Percentiles rank a stretch among this genome's conserved stretches.
Conservation (phyloP, 2,113 vertebrate species). For the Oxyura jamaicensis region DNA sequence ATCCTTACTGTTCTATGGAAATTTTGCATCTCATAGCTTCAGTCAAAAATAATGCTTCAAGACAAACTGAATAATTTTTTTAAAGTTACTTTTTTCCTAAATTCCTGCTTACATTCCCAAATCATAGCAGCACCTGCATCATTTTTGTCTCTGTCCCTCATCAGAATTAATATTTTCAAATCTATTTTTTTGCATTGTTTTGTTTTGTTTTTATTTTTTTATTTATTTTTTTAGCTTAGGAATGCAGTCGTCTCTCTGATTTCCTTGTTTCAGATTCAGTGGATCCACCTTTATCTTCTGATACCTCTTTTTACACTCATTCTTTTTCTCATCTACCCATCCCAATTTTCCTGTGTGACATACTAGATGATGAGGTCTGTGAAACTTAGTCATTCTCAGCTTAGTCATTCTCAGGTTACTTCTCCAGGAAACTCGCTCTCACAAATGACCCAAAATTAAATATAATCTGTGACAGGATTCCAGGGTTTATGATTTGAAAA, state of each 20-base stretch:
- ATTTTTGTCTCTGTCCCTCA: background rate
- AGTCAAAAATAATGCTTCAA: background rate
- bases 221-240: background rate
- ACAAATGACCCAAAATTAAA: background rate
- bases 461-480: background rate
- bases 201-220: background rate
- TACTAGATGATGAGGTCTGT: background rate
- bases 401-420: background rate
- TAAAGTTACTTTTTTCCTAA: background rate
- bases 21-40: background rate
- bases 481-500: background rate
- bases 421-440: background rate
- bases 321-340: background rate
- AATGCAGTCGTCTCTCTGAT: background rate
- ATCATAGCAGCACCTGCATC: background rate
- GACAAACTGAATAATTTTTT: background rate
- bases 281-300: background rate
- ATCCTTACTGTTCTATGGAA: background rate
- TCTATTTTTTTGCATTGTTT: background rate
- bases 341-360: background rate
- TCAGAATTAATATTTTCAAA: background rate
- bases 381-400: background rate
- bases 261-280: background rate
- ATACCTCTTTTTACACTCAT: background rate
- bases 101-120: background rate